phyloP scores from a whole-genome alignment of 2,797 vertebrate species.

The Thunnus albacares region DNA sequence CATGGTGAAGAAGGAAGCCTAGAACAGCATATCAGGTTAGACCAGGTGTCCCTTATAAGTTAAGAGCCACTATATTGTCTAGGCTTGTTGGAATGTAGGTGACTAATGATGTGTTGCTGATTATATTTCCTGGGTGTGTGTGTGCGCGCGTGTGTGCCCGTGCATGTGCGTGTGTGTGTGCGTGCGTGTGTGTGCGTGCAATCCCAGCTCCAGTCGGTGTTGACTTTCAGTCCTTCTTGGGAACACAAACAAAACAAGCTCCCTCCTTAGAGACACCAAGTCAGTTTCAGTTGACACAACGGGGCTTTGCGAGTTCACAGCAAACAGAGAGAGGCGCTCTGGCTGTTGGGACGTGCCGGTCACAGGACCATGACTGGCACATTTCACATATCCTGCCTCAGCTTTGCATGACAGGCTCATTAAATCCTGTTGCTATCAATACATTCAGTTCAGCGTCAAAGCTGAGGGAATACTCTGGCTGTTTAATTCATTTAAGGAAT shows the following conservation, averaged over 20 bases:
- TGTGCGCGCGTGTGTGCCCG: background rate
- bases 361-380: conserved; percentile 8
- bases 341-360: conserved; percentile 22
- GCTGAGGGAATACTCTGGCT: background rate
- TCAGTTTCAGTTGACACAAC: conserved; percentile 49
- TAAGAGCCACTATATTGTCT: background rate
- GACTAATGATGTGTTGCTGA: background rate
- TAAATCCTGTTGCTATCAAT: conserved; percentile 18
- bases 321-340: conserved; percentile 41
- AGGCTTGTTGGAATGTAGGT: background rate
- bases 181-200: background rate
- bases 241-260: conserved; percentile 46
- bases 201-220: conserved; percentile 38
- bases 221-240: conserved; percentile 52
- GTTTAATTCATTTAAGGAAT: background rate
- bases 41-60: conserved; percentile 22
- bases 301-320: conserved; percentile 41
- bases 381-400: conserved; percentile 20
- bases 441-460: background rate
- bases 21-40: conserved; percentile 6
- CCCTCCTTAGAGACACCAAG: conserved; percentile 44
- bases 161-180: background rate
- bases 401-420: conserved; percentile 5
- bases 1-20: background rate
- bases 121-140: background rate